These are phyloP conservation scores for Etia nguti DNA, from an alignment of 2,113 vertebrate genomes.

Conservation along the genomic window DNA sequence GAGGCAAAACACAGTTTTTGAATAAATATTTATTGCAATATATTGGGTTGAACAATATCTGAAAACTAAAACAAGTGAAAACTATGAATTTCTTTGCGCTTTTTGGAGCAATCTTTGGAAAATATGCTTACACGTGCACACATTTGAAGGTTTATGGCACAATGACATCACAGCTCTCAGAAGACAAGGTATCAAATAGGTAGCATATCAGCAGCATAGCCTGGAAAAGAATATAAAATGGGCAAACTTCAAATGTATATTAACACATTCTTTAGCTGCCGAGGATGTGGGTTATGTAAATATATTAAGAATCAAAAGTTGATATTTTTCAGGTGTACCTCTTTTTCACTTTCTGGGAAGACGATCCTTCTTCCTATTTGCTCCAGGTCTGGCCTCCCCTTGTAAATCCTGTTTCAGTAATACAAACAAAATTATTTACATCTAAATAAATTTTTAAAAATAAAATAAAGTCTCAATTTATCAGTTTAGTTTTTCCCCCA, in stretches of 20 bases:
- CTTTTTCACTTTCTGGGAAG: conserved; percentile 56
- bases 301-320: not conserved
- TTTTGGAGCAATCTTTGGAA: not conserved
- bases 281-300: not conserved
- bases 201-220: conserved; percentile 62
- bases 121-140: not conserved
- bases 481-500: not conserved
- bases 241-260: not conserved
- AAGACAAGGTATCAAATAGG: conserved; percentile 64
- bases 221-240: conserved; percentile 17
- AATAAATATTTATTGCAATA: not conserved
- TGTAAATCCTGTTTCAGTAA: conserved; percentile 31
- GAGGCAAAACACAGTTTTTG: not conserved
- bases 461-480: not conserved
- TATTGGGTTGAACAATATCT: not conserved
- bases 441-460: not conserved
- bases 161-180: conserved; percentile 44
- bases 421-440: not conserved
- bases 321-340: conserved; percentile 17
- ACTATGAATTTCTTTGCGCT: not conserved
- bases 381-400: conserved; percentile 34
- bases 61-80: not conserved
- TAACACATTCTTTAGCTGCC: not conserved
- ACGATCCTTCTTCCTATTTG: conserved; percentile 38
- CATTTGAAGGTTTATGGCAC: not conserved